These are phyloP conservation scores for Lepidocolaptes lacrymiger DNA, from an alignment of 2,797 vertebrate genomes.

Conservation along the genomic window DNA sequence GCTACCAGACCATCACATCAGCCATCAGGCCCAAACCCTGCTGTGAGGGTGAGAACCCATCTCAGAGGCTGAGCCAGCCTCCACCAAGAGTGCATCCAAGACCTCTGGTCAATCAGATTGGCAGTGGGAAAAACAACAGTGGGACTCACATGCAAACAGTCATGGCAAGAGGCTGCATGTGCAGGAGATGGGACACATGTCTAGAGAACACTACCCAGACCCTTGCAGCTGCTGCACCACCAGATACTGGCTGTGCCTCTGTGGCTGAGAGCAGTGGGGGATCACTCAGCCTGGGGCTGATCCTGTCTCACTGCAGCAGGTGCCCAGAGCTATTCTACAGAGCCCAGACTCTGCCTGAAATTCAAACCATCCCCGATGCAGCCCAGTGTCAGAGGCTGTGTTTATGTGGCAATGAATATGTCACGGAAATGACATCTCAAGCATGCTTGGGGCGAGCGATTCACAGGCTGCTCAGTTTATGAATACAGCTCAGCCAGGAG, in stretches of 20 bases:
- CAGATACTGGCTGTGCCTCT: background rate
- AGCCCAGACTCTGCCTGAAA: background rate
- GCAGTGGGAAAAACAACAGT: background rate
- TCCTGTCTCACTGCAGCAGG: accelerated
- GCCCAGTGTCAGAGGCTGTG: background rate
- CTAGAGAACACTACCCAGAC: background rate
- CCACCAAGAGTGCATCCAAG: accelerated
- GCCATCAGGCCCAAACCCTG: background rate
- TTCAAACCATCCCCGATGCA: background rate
- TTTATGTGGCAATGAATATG: background rate
- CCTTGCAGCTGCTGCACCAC: background rate
- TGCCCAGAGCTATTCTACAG: background rate
- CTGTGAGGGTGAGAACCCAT: background rate
- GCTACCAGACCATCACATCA: background rate
- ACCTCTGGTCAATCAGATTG: background rate
- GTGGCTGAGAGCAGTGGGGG: background rate
- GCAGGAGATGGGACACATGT: background rate
- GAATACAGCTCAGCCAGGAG: constrained; percentile 10
- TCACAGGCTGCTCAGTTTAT: constrained; percentile 23
- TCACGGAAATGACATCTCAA: background rate
- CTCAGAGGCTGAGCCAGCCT: background rate
- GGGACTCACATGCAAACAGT: background rate
- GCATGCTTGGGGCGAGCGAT: background rate
- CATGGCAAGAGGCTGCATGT: no score
- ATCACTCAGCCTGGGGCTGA: background rate